These are phyloP conservation scores for Setophaga kirtlandii DNA, from an alignment of 2,113 vertebrate genomes.

Conservation along the genomic window DNA sequence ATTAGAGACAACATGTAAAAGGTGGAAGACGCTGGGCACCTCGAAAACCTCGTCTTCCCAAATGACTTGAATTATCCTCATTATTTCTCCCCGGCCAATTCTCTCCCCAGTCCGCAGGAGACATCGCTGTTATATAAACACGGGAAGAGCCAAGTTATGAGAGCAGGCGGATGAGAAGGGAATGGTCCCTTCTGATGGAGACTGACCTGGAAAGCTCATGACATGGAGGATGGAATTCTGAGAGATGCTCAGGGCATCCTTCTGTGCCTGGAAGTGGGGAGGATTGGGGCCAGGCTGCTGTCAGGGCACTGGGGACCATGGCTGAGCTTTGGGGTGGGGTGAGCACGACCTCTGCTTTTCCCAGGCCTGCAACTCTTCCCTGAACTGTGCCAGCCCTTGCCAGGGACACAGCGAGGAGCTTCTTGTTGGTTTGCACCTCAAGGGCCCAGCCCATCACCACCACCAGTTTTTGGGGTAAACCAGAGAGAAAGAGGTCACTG, in stretches of 20 bases:
- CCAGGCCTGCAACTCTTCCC: neutral
- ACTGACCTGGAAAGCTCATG: conserved; percentile 57
- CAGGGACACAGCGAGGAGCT: fast-evolving
- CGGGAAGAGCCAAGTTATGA: conserved; percentile 6
- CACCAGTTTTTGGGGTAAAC: neutral
- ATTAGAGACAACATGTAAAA: conserved; percentile 65
- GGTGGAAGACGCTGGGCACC: conserved; percentile 50
- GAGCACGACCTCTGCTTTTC: neutral
- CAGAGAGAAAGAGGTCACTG: neutral
- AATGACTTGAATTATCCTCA: conserved; percentile 70
- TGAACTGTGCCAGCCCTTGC: neutral
- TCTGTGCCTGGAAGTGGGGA: fast-evolving
- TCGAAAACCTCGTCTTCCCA: conserved; percentile 59
- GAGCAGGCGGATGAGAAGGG: neutral
- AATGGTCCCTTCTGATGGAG: neutral
- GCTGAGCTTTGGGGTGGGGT: neutral
- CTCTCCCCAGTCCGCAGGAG: neutral
- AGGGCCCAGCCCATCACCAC: neutral
- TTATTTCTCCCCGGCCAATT: conserved; percentile 60
- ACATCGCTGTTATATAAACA: conserved; percentile 63
- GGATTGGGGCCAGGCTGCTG: fast-evolving
- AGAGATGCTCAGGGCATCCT: neutral
- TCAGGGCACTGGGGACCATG: fast-evolving
- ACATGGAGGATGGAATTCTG: neutral
- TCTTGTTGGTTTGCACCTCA: fast-evolving